Evolutionary conservation across 2,888 invertebrate genomes (phyloP).

Genomic region (Leptothorax acervorum): DNA sequence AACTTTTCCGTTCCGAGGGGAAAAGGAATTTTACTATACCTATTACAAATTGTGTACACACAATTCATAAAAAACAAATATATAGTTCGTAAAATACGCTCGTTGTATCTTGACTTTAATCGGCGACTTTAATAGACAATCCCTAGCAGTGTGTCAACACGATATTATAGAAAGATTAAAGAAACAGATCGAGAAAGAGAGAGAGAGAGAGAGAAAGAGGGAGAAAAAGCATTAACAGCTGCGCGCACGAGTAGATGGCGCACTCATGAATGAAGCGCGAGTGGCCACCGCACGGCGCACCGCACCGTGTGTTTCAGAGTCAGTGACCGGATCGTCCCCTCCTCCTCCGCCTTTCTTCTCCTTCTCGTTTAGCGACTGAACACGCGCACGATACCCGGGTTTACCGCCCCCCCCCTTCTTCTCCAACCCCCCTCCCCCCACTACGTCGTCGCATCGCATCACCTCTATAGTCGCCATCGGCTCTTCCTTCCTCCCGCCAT

Average conservation of each 20-base stretch:
- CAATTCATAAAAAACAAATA: not conserved
- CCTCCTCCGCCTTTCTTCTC: slow-evolving; percentile 36
- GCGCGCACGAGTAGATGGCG: slow-evolving; percentile 79
- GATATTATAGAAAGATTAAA: not conserved
- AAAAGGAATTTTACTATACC: not conserved
- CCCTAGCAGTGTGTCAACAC: too few species aligned
- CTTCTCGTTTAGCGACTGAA: slow-evolving; percentile 25
- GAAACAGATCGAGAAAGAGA: not conserved
- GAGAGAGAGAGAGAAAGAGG: slow-evolving; percentile 9
- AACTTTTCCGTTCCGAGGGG: slow-evolving; percentile 53
- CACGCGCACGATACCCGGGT: slow-evolving; percentile 57
- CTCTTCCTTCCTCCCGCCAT: slow-evolving; percentile 32
- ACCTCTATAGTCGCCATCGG: slow-evolving; percentile 64
- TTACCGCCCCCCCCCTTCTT: slow-evolving; percentile 28
- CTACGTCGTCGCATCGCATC: slow-evolving; percentile 43
- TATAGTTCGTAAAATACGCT: too few species aligned
- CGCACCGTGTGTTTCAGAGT: slow-evolving; percentile 82
- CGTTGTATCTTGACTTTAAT: not conserved
- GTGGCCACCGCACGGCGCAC: slow-evolving; percentile 73
- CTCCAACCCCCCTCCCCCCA: slow-evolving; percentile 15
- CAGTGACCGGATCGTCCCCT: slow-evolving; percentile 86
- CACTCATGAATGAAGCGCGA: slow-evolving; percentile 81
- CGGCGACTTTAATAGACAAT: not conserved
- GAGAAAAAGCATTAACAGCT: slow-evolving; percentile 46
- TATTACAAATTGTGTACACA: not conserved